These are phyloP conservation scores for Hyalella azteca DNA, from an alignment of 2,888 invertebrate species.

Conservation along the genomic window DNA sequence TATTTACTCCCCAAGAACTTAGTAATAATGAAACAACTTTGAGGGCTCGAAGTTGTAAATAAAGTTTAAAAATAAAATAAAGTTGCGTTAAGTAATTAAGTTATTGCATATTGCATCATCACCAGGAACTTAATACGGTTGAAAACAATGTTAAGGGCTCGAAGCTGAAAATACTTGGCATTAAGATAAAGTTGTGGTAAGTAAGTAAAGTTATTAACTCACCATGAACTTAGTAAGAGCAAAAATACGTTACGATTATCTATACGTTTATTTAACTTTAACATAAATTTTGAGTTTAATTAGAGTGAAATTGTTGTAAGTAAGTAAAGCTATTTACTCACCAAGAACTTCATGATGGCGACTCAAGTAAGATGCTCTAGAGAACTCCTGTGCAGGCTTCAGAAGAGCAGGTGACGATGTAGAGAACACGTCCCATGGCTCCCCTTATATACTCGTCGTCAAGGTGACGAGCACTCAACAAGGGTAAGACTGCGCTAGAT, in stretches of 20 bases:
- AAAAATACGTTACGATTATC: not conserved
- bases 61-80: too few species aligned
- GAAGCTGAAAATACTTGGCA: not conserved
- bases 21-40: not conserved
- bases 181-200: not conserved
- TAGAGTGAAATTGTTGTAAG: too few species aligned
- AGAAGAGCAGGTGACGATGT: conserved; percentile 4
- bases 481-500: not conserved
- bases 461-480: not conserved
- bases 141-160: not conserved
- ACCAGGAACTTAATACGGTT: too few species aligned
- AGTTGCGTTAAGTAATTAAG: too few species aligned
- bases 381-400: conserved; percentile 35
- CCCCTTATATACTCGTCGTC: not conserved
- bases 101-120: too few species aligned
- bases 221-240: not conserved
- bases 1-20: conserved; percentile 26
- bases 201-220: not conserved
- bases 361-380: not conserved
- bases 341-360: conserved; percentile 37
- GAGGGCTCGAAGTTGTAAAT: too few species aligned
- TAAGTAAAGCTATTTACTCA: conserved; percentile 5
- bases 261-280: not conserved
- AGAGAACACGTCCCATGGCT: not conserved
- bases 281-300: not conserved